Base-by-base conservation (phyloP, 2,797 vertebrate species). In the Numenius phaeopus region DNA sequence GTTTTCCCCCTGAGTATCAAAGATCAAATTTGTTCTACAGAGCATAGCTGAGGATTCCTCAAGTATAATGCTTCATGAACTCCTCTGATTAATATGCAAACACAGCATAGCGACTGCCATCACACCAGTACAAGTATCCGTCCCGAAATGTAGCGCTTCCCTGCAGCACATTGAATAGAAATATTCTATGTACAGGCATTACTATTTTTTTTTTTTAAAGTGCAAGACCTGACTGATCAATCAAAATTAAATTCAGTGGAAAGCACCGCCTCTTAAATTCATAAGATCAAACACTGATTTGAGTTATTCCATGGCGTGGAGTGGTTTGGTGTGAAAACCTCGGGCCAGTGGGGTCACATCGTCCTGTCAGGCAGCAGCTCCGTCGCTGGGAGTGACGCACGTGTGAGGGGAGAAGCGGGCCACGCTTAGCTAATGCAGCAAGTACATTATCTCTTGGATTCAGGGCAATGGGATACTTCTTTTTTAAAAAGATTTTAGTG, bases 31-130 rank as follows among this genome's bases (percentile, higher is more conserved):
- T 81, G 37, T 83, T 97, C 94, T 77, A 24, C 67, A 91, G 64
- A 95, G 50, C 70, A 50, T 20, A 66, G 27, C 69, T 94, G 77
- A 96, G 57, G 40, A 71, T 94, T 97, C 69, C 62, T 91, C 2
- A 29, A 89, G 66, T 69, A 67, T 40, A 92, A 71, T 42, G 78
- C 94, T 92, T 94, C 90, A 79, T 81, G 62, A 90, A 66, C 72
- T 73, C 46, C 57, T 49, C n/a, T 94, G 72, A 96, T 94, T 79
- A 94, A 80, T 24, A 92, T 81, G 84, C 94, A 96, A 95, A 84
- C 44, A 87, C 29, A 91, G 75, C 77, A 83, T 72, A 89, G 62
- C 34, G 59, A 90, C 42, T 92, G 34, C 71, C 70, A 71, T 44
- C 79, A 76, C 54, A 71, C 81, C 23, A 16, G 76, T 49, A 30